These are phyloP conservation scores for Entomyzon cyanotis DNA, from an alignment of 2,113 vertebrate species.

Conservation along the genomic window DNA sequence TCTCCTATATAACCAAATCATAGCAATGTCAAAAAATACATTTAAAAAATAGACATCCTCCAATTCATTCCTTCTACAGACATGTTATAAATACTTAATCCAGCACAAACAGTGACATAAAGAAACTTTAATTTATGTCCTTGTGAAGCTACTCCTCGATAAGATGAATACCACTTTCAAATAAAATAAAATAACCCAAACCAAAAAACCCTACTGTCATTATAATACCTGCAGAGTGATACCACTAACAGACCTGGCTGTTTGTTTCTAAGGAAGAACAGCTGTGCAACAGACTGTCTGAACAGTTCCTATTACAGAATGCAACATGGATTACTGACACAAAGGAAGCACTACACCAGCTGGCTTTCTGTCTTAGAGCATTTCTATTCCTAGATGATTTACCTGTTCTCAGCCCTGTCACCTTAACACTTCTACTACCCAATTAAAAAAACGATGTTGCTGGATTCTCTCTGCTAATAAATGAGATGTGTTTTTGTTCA, in stretches of 20 bases:
- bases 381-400: slow-evolving; percentile 83
- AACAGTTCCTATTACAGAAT: slow-evolving; percentile 74
- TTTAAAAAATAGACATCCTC: background rate
- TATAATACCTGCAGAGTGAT: slow-evolving; percentile 77
- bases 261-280: slow-evolving; percentile 83
- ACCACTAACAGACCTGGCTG: slow-evolving; percentile 76
- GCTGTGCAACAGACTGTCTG: slow-evolving; percentile 82
- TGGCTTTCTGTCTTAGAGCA: slow-evolving; percentile 72
- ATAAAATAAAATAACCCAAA: background rate
- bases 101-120: background rate
- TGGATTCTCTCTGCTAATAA: slow-evolving; percentile 63
- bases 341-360: slow-evolving; percentile 75
- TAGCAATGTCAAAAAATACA: background rate
- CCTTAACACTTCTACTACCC: slow-evolving; percentile 71
- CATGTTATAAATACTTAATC: background rate
- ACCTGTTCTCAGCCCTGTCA: slow-evolving; percentile 83
- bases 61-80: background rate
- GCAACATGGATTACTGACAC: slow-evolving; percentile 75
- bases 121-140: background rate
- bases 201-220: slow-evolving; percentile 47
- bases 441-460: slow-evolving; percentile 75
- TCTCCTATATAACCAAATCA: background rate
- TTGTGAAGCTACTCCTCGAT: background rate
- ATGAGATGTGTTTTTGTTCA: slow-evolving; percentile 68
- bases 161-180: slow-evolving; percentile 19